Percentiles rank a stretch among this genome's conserved stretches.
Conservation (phyloP, 92 coral and sea anemone species). For the Zoanthus gigantus region DNA sequence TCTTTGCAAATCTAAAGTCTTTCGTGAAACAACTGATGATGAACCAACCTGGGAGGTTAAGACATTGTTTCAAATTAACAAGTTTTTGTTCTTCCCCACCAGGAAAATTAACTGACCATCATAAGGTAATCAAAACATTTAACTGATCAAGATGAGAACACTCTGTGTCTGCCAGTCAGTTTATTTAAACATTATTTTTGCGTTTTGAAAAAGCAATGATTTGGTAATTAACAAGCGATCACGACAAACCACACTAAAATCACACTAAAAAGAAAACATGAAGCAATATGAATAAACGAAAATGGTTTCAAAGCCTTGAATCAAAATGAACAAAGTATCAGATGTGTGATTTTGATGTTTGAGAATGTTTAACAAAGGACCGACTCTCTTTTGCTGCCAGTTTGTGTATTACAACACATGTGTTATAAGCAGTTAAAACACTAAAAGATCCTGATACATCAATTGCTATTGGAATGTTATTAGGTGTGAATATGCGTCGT, state of each 20-base stretch:
- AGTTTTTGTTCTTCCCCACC: constrained; percentile 40
- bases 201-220: not conserved
- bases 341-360: not conserved
- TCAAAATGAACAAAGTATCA: not conserved
- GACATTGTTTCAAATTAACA: constrained; percentile 13
- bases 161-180: constrained; percentile 41
- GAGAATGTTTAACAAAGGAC: not conserved
- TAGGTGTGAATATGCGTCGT: constrained; percentile 31
- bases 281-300: not conserved
- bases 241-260: constrained; percentile 25
- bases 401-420: not conserved
- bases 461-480: constrained; percentile 39
- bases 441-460: not conserved
- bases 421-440: constrained; percentile 24
- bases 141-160: constrained; percentile 17
- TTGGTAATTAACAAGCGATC: constrained; percentile 48
- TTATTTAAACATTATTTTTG: constrained; percentile 44
- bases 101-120: constrained; percentile 52
- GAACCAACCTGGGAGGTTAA: constrained; percentile 35
- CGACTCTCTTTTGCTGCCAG: not conserved
- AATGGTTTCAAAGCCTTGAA: not conserved
- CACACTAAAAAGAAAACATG: constrained; percentile 35
- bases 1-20: not conserved
- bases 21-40: not conserved
- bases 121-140: constrained; percentile 48